Conservation (phyloP, 2,113 vertebrate genomes). For the Vidua macroura region DNA sequence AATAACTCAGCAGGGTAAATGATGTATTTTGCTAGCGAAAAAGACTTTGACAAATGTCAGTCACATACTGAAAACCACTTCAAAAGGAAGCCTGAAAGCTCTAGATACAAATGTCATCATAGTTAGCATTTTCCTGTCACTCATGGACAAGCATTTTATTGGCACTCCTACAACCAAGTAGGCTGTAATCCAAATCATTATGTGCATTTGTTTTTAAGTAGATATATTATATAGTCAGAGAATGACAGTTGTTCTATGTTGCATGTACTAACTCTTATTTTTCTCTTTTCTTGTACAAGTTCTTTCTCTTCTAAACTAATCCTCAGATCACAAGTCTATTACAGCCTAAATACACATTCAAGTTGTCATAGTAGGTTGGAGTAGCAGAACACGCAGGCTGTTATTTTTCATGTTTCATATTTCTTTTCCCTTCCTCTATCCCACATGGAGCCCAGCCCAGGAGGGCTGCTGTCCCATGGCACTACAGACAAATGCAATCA, state of each 20-base stretch:
- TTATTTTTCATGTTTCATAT: neutral
- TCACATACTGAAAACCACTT: neutral
- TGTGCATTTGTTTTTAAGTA: neutral
- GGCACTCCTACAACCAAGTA: neutral
- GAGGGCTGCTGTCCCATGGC: rapidly evolving
- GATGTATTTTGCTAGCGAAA: neutral
- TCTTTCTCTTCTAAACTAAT: neutral
- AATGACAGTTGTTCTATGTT: neutral
- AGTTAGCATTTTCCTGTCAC: neutral
- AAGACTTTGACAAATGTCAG: neutral
- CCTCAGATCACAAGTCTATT: neutral
- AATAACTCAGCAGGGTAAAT: neutral
- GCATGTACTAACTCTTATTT: neutral
- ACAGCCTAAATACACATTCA: neutral
- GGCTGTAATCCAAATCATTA: neutral
- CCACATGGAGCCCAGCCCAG: neutral
- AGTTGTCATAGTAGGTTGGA: neutral
- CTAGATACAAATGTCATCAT: neutral
- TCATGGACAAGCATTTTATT: neutral
- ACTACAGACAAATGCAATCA: neutral
- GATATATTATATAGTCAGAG: neutral
- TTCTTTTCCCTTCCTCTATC: neutral
- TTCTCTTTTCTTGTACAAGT: neutral
- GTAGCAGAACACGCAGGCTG: neutral
- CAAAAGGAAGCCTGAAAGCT: neutral